Evolutionary conservation across 2,888 invertebrate genomes (phyloP), one percentile per base, ranked within the genome.

Genomic region (Tupiocoris notatus): DNA sequence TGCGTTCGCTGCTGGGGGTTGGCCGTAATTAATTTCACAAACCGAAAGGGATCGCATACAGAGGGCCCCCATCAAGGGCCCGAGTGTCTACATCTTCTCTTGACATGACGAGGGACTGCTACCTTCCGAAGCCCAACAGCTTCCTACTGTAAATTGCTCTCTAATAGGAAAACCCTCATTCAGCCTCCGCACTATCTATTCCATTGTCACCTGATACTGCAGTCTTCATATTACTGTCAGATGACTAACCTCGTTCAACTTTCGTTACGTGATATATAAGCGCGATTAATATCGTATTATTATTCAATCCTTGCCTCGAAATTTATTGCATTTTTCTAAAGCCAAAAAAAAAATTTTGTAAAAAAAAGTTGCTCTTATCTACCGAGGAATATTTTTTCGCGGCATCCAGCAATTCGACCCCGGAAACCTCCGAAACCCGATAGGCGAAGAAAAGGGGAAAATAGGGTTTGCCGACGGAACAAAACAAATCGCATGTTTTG

Each of bases 401-500:
- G n/a, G n/a, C n/a, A n/a, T n/a, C n/a, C n/a, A n/a, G n/a, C n/a
- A n/a, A n/a, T n/a, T n/a, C n/a, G n/a, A n/a, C n/a, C n/a, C n/a
- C n/a, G 39, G 6, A 39, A 39, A 3, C 39, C 39, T 39, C 39
- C 12, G 39, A 39, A 39, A 39, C n/a, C n/a, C n/a, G n/a, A n/a
- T 39, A 7, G 39, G 39, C 39, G 3, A 59, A n/a, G 59, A 59
- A 59, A 59, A 59, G 59, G 17, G 59, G 16, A n/a, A 59, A 59
- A 9, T 9, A 54, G 54, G 54, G 16, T 54, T 7, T 39, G 39
- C 12, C 39, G 12, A 3, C 12, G 39, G 6, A 20, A 59, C 17
- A n/a, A 59, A n/a, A 59, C 39, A 57, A 18, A 21, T 16, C 66
- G 75, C 39, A 59, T 75, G 75, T 66, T 66, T 75, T 66, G 66